Evolutionary conservation across 1,140 invertebrate genomes (phyloP), one percentile per base, ranked within the genome.

Genomic region (Drosophila rufa): DNA sequence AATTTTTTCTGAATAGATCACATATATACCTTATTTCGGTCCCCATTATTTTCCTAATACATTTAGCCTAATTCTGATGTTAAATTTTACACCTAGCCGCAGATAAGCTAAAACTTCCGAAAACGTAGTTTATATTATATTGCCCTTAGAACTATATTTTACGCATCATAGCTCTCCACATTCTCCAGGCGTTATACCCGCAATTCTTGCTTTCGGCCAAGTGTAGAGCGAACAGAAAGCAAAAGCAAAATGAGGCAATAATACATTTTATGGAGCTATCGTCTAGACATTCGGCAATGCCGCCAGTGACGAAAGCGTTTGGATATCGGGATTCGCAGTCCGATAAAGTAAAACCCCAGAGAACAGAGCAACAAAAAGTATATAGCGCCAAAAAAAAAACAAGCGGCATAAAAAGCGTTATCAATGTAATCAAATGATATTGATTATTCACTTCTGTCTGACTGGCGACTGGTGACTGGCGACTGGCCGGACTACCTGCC

Each of bases 391-490:
- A 2, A 64, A 67, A 17, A 60, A 68, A 58, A n/a, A 27, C 50
- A 60, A 47, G 17, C 33, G 58, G 46, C 46, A 68, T 27, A 67
- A 38, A 69, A 67, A 67, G 67, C 55, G 67, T 73, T 73, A 73
- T 73, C 69, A 73, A 73, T 73, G 69, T 73, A 73, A 73, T 73
- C 69, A 73, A 73, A 73, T 73, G 53, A 73, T 73, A 73, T 73
- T 73, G 69, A 73, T 73, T 73, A 73, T 73, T 73, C 69, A 73
- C 69, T 71, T 71, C 55, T 73, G 69, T 73, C 66, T 73, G 69
- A 50, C 66, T 58, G 64, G 50, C 17, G 5, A 36, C 27, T 55
- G 51, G 51, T 12, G 33, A 33, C 33, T 33, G 33, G 33, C 8
- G 33, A 36, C 33, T 36, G 33, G 33, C 12, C 64, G 15, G 68